Percentiles rank a stretch among this genome's conserved stretches.
These are phyloP conservation scores for Dendrolimus pini DNA, from an alignment of 2,888 invertebrate genomes.

Conservation along the genomic window DNA sequence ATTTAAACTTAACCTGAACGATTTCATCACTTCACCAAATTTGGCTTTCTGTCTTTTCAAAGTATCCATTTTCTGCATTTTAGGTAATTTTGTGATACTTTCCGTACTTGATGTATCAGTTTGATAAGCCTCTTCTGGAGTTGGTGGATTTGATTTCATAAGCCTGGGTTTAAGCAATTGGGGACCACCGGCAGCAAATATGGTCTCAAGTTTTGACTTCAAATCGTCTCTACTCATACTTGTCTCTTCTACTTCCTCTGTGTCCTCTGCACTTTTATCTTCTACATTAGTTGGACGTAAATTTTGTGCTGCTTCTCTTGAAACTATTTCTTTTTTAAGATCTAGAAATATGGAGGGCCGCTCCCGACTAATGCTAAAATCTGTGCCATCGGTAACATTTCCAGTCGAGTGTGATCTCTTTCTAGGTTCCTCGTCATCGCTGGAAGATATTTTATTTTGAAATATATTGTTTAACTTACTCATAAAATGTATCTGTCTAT, in stretches of 20 bases:
- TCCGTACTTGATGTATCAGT: slow-evolving; percentile 50
- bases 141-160: slow-evolving; percentile 54
- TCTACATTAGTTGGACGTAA: slow-evolving; percentile 38
- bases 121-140: slow-evolving; percentile 53
- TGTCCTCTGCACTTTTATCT: slow-evolving; percentile 20
- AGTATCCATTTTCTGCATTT: slow-evolving; percentile 64
- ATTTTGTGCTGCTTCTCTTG: slow-evolving; percentile 35
- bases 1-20: slow-evolving; percentile 55
- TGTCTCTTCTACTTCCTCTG: slow-evolving; percentile 33
- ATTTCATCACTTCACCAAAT: slow-evolving; percentile 60
- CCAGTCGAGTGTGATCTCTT: slow-evolving; percentile 57
- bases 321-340: slow-evolving; percentile 53
- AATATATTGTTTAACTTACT: slow-evolving; percentile 59
- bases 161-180: slow-evolving; percentile 43
- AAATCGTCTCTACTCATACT: slow-evolving; percentile 54
- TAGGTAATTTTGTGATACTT: slow-evolving; percentile 49
- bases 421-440: slow-evolving; percentile 42
- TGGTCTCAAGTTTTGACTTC: slow-evolving; percentile 57
- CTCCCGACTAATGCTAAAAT: slow-evolving; percentile 27
- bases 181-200: slow-evolving; percentile 55
- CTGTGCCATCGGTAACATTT: slow-evolving; percentile 37
- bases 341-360: slow-evolving; percentile 45
- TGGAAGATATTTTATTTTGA: slow-evolving; percentile 43
- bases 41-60: slow-evolving; percentile 59
- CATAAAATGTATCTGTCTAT: slow-evolving; percentile 55